Evolutionary conservation across 2,888 invertebrate genomes (phyloP), one percentile per base, ranked within the genome.

Genomic region (Elmis aenea): DNA sequence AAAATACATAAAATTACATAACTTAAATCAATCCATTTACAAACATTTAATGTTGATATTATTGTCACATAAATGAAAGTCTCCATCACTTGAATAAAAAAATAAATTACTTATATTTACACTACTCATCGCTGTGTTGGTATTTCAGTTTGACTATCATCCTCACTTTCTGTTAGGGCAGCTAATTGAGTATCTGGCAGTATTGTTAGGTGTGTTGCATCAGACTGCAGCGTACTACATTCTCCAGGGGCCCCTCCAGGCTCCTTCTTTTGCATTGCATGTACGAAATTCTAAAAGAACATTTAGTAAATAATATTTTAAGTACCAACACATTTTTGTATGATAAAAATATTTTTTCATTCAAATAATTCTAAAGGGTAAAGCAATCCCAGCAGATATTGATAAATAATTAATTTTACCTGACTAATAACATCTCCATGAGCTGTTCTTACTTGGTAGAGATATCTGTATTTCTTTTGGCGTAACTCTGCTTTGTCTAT

Each of bases 371-470:
- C n/a, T n/a, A n/a, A n/a, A n/a, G n/a, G n/a, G n/a, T n/a, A n/a
- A n/a, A n/a, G n/a, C n/a, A n/a, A n/a, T n/a, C n/a, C n/a, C n/a
- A n/a, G n/a, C n/a, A n/a, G n/a, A n/a, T n/a, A n/a, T n/a, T n/a
- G n/a, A n/a, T n/a, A n/a, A n/a, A n/a, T n/a, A n/a, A n/a, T n/a
- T n/a, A n/a, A n/a, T n/a, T n/a, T 52, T 61, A 83, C 89, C 80
- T 90, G 89, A 50, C 88, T 86, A 51, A 91, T 88, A 46, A 91
- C 88, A 68, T 91, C 91, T 8, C 91, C 91, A 55, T 90, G 87
- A 14, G 87, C 85, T 5, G 90, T 85, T 52, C 91, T 78, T 37
- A 90, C 86, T 71, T 91, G 90, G 71, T 91, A 91, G 47, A 91
- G 70, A 62, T 91, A 90, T 48, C 90, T 74, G 65, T 89, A 91